phyloP scores from a whole-genome alignment of 1,140 invertebrate genomes.

The Stenopsyche tienmushanensis region DNA sequence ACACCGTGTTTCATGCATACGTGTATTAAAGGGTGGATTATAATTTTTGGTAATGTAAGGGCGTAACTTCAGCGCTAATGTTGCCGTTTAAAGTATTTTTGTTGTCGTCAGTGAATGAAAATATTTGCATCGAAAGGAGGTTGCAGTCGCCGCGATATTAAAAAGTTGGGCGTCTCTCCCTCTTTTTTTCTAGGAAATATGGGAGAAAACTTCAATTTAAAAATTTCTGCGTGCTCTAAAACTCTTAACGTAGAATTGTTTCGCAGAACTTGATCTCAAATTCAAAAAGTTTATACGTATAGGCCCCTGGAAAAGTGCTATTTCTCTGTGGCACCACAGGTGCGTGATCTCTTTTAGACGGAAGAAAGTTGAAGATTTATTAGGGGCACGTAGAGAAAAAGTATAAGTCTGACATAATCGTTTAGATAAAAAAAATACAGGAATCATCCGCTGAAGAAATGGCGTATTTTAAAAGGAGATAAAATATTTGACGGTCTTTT shows the following conservation, averaged over 20 bases:
- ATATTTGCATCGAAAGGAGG: too few relatives aligned
- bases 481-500: constrained; percentile 19
- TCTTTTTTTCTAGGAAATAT: not conserved
- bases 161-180: not conserved
- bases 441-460: constrained; percentile 23
- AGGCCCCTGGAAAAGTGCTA: constrained; percentile 26
- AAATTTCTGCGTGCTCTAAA: constrained; percentile 18
- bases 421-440: constrained; percentile 39
- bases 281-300: constrained; percentile 37
- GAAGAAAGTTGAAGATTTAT: constrained; percentile 41
- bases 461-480: constrained; percentile 18
- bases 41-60: not conserved
- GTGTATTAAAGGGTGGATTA: not conserved
- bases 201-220: constrained; percentile 7
- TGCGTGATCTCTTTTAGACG: constrained; percentile 37
- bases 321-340: constrained; percentile 37
- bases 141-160: too few relatives aligned
- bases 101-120: not conserved
- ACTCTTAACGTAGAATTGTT: constrained; percentile 32
- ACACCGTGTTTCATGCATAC: not conserved
- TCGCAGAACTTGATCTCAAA: constrained; percentile 35
- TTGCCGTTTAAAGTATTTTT: not conserved
- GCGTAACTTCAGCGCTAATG: too few relatives aligned
- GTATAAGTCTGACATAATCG: constrained; percentile 43
- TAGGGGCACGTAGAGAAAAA: constrained; percentile 39